Conservation (phyloP, 1,140 invertebrate species). For the Atta cephalotes region DNA sequence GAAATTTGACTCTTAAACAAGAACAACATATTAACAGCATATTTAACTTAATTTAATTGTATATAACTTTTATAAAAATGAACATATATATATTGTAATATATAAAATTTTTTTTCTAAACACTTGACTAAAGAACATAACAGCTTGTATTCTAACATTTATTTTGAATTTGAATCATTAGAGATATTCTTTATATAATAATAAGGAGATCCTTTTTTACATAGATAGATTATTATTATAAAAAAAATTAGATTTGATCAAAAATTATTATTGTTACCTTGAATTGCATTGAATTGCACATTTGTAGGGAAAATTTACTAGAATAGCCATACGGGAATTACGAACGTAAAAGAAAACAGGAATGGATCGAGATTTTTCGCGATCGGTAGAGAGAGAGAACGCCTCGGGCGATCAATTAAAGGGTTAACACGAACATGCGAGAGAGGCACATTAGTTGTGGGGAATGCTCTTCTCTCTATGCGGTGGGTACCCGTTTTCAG, state of each 20-base stretch:
- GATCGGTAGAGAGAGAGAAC: neutral
- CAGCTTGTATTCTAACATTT: neutral
- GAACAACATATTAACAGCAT: too few relatives aligned
- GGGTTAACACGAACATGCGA: slow-evolving; percentile 61
- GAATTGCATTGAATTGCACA: slow-evolving; percentile 1
- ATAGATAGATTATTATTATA: neutral
- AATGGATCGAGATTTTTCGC: slow-evolving; percentile 60
- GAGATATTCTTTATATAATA: neutral
- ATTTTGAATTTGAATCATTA: neutral
- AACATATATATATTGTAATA: too few relatives aligned
- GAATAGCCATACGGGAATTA: slow-evolving; percentile 26
- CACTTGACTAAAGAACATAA: too few relatives aligned
- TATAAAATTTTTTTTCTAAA: too few relatives aligned
- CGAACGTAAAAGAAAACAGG: slow-evolving; percentile 63
- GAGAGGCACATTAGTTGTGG: slow-evolving; percentile 4
- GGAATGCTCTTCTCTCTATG: slow-evolving; percentile 16
- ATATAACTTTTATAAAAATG: neutral
- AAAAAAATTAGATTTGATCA: slow-evolving; percentile 9
- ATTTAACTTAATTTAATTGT: too few relatives aligned
- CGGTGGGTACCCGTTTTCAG: slow-evolving; percentile 33
- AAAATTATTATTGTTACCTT: neutral
- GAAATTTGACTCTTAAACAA: neutral
- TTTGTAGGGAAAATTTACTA: neutral
- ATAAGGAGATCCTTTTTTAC: neutral
- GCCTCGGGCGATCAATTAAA: slow-evolving; percentile 68